phyloP scores from a whole-genome alignment of 2,797 vertebrate species.

The Sparidentex hasta region DNA sequence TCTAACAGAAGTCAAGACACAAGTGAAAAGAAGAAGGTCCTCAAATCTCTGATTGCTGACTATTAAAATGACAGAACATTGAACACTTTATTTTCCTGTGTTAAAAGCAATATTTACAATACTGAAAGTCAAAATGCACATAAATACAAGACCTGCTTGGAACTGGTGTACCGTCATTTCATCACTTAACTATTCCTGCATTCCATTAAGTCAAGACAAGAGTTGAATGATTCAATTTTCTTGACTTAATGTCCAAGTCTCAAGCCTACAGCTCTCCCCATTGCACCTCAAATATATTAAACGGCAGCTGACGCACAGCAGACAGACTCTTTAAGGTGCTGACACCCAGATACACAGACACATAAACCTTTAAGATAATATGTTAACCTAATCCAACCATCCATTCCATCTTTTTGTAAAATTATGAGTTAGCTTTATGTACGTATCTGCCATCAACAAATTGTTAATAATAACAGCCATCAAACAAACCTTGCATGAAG shows the following conservation, averaged over 20 bases:
- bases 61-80: neutral
- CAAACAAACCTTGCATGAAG: slow-evolving; percentile 7
- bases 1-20: neutral
- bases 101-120: neutral
- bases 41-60: neutral
- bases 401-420: neutral
- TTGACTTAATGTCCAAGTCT: neutral
- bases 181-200: neutral
- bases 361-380: neutral
- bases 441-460: neutral
- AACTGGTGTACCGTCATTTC: neutral
- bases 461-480: neutral
- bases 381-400: neutral
- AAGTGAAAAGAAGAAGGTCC: neutral
- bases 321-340: neutral
- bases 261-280: neutral
- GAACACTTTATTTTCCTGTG: neutral
- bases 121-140: neutral
- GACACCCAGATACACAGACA: slow-evolving; percentile 1
- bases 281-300: neutral
- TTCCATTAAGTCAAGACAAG: neutral
- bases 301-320: slow-evolving; percentile 14
- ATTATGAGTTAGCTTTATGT: neutral
- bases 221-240: neutral
- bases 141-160: neutral